Evolutionary conservation across 2,888 invertebrate species (phyloP).

Genomic region (Graphium colonna): DNA sequence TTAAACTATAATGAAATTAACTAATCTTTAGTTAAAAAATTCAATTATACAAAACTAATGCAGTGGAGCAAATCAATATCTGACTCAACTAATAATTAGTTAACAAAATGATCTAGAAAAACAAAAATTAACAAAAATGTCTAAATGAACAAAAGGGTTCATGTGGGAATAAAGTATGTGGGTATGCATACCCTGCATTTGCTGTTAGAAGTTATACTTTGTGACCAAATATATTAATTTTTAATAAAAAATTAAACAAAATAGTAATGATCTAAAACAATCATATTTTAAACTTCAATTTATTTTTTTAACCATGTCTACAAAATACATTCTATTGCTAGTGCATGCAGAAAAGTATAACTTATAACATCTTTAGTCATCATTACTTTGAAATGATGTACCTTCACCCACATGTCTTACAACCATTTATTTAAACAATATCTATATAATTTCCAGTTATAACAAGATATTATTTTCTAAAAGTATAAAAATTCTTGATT

Average conservation of each 20-base stretch:
- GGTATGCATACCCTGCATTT: constrained; percentile 1
- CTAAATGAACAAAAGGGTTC: constrained; percentile 3
- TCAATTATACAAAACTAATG: constrained; percentile 10
- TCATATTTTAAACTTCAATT: no score
- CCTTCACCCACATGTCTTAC: not conserved
- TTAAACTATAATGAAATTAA: constrained; percentile 23
- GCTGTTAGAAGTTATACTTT: not conserved
- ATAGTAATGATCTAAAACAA: no score
- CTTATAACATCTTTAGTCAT: constrained; percentile 7
- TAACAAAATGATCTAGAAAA: constrained; percentile 14
- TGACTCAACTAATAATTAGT: not conserved
- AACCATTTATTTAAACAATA: constrained; percentile 12
- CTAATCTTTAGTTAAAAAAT: constrained; percentile 12
- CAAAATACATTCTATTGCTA: not conserved
- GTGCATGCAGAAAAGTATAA: not conserved
- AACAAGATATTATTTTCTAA: constrained; percentile 18
- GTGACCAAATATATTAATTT: constrained; percentile 4
- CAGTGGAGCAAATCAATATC: constrained; percentile 9
- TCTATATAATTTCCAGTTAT: constrained; percentile 14
- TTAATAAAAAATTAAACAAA: not conserved
- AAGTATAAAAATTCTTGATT: constrained; percentile 21
- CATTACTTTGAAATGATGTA: constrained; percentile 2
- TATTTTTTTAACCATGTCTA: not conserved
- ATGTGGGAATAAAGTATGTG: constrained; percentile 10
- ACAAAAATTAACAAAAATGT: constrained; percentile 18